A percentile compares a stretch with the other conserved stretches of the same genome.
Evolutionary conservation across 2,888 invertebrate species (phyloP).

Genomic region (Tachina fera): DNA sequence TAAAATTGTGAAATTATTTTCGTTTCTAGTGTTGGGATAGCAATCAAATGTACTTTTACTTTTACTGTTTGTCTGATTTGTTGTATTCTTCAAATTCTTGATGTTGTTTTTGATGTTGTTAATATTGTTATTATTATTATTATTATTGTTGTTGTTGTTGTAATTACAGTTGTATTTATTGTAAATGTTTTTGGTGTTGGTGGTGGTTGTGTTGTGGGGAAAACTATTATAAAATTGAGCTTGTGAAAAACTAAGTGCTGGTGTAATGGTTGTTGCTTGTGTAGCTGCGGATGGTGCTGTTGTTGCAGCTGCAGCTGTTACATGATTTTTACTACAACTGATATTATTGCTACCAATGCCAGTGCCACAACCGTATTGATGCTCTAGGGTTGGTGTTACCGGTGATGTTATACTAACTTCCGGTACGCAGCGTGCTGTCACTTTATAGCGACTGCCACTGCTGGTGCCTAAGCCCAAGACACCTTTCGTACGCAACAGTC

Average conservation of each 20-base stretch:
- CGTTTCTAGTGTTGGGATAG: slow-evolving; percentile 75
- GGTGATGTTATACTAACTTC: slow-evolving; percentile 82
- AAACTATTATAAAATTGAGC: slow-evolving; percentile 61
- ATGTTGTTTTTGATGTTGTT: slow-evolving; percentile 73
- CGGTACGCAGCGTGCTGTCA: slow-evolving; percentile 82
- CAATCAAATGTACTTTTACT: slow-evolving; percentile 72
- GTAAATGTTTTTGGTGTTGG: slow-evolving; percentile 48
- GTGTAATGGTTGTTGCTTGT: slow-evolving; percentile 32
- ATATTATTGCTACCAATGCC: slow-evolving; percentile 42
- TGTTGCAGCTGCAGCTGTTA: slow-evolving; percentile 11
- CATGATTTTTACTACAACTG: slow-evolving; percentile 48
- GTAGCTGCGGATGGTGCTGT: slow-evolving; percentile 8
- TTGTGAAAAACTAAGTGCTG: slow-evolving; percentile 64
- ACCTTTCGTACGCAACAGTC: slow-evolving; percentile 82
- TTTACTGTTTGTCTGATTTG: slow-evolving; percentile 75
- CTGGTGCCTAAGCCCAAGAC: slow-evolving; percentile 76
- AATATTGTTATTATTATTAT: slow-evolving; percentile 60
- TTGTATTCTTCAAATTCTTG: slow-evolving; percentile 73
- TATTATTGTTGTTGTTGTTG: slow-evolving; percentile 29
- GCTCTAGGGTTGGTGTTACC: slow-evolving; percentile 75
- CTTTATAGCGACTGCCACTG: slow-evolving; percentile 82
- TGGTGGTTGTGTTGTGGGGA: slow-evolving; percentile 50
- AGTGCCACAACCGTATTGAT: slow-evolving; percentile 63
- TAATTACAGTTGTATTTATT: slow-evolving; percentile 51
- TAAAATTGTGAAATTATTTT: slow-evolving; percentile 76